These are phyloP conservation scores for Halictus quadricinctus DNA, from an alignment of 2,888 invertebrate genomes.

Conservation along the genomic window DNA sequence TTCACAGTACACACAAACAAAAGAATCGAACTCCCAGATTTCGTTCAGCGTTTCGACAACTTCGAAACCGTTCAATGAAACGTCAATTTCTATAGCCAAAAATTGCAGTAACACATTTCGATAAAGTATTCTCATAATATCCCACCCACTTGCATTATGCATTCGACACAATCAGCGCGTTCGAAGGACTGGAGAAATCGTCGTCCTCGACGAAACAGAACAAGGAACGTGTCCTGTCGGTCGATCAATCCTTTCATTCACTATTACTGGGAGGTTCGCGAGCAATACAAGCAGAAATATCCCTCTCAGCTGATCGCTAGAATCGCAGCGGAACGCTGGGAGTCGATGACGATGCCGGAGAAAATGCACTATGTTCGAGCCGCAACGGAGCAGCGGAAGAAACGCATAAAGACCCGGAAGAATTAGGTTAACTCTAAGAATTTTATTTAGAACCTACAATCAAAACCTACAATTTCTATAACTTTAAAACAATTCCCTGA, in stretches of 20 bases:
- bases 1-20: background rate
- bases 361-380: conserved; percentile 62
- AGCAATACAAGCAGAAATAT: conserved; percentile 58
- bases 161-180: conserved; percentile 26
- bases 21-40: background rate
- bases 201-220: conserved; percentile 14
- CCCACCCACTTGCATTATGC: background rate
- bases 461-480: too few relatives aligned
- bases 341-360: conserved; percentile 59
- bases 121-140: conserved; percentile 31
- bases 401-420: conserved; percentile 4
- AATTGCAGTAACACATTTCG: conserved; percentile 26
- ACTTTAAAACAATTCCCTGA: too few relatives aligned
- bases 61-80: conserved; percentile 13
- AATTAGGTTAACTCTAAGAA: background rate
- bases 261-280: conserved; percentile 64
- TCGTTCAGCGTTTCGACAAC: background rate
- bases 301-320: conserved; percentile 66
- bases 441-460: background rate
- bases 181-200: background rate
- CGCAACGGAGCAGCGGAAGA: conserved; percentile 51
- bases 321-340: conserved; percentile 69
- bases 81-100: background rate
- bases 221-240: conserved; percentile 51
- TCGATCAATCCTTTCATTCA: conserved; percentile 72